Evolutionary conservation across 2,113 vertebrate species (phyloP).

Genomic region (Gavialis gangeticus): DNA sequence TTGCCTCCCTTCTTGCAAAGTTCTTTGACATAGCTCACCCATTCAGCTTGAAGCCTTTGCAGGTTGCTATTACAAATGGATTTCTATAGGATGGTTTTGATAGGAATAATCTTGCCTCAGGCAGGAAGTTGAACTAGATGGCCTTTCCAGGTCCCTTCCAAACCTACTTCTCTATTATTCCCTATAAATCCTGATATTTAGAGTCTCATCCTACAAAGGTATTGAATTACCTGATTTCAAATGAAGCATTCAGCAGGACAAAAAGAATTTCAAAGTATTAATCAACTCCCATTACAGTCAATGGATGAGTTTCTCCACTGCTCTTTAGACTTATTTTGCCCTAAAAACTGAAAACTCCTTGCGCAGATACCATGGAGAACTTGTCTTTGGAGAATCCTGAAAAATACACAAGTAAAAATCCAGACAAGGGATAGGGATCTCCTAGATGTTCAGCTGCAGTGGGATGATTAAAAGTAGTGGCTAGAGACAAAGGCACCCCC

Average conservation of each 20-base stretch:
- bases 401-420: neutral
- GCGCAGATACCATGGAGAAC: too few species aligned
- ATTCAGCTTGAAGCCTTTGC: too few species aligned
- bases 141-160: too few species aligned
- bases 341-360: neutral
- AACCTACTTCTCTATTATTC: too few species aligned
- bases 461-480: neutral
- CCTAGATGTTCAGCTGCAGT: too few species aligned
- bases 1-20: too few species aligned
- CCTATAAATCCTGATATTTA: neutral
- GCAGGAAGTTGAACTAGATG: too few species aligned
- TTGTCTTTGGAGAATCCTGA: neutral
- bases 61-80: too few species aligned
- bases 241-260: fast-evolving
- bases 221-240: neutral
- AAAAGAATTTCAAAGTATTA: neutral
- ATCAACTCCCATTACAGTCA: neutral
- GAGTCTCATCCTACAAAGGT: neutral
- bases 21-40: too few species aligned
- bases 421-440: neutral
- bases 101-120: too few species aligned
- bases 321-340: neutral
- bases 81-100: too few species aligned
- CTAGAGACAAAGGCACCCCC: neutral
- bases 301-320: neutral